Base-by-base conservation (phyloP, 2,797 vertebrate genomes). In the Eptatretus atami region DNA sequence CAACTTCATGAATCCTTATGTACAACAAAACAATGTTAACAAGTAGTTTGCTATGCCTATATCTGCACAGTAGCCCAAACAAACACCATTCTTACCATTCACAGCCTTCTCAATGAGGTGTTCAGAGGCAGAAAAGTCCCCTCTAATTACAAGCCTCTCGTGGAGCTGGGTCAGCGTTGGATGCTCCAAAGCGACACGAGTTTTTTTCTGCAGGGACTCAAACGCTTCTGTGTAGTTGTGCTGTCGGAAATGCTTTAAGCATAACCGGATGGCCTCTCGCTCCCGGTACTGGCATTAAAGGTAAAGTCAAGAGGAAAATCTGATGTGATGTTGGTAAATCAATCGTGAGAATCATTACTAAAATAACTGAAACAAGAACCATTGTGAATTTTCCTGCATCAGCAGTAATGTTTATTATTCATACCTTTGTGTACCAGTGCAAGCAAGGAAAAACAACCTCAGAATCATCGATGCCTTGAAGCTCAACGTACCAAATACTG, bases 341-440 rank as follows among this genome's bases (percentile, higher is more conserved):
- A 44, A 44, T 44, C 6, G 31, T 44, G 31, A 44, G 4, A 44
- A 44, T 44, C 31, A 8, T 5, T 44, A 44, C 1, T 44, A 44
- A 6, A 44, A 44, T 44, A 44, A 44, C 31, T 44, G 31, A 44
- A 44, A 44, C 31, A 44, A 44, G 31, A 44, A 44, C 31, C 31
- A 44, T 44, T 44, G 31, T 44, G 31, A 44, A 44, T 44, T 44
- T 4, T 44, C 31, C 3, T 4, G 31, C 31, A 3, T 12, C 24
- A 12, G 57, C 9, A n/a, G 57, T 61, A n/a, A n/a, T 61, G 15
- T n/a, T 61, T 25, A 12, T 67, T 63, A 72, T 70, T 71, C 81
- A 76, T 77, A 96, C 92, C 85, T 95, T 98, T 76, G 88, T 98
- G 72, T 98, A 98, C 92, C 92, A 98, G 78, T 96, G 92, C 77